These are phyloP conservation scores for Agelas oroides DNA, from an alignment of 37 sponge, comb jelly and placozoan genomes.

Conservation along the genomic window DNA sequence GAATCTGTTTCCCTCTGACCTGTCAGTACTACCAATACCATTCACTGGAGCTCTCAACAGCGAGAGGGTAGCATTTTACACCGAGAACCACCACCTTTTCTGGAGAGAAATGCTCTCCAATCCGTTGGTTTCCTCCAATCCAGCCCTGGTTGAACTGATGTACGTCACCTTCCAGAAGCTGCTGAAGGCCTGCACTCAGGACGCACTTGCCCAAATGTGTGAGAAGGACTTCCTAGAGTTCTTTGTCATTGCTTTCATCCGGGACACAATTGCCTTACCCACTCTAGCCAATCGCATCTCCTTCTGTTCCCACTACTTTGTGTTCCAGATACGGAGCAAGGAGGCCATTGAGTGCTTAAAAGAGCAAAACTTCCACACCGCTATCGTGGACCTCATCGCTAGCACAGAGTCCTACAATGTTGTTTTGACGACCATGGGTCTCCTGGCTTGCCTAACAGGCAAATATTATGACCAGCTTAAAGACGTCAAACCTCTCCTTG, in stretches of 20 bases:
- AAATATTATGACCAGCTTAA: conserved; percentile 45
- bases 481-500: conserved; percentile 35
- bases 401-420: not conserved
- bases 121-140: conserved; percentile 14
- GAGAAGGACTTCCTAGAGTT: conserved; percentile 42
- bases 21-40: not conserved
- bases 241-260: conserved; percentile 25
- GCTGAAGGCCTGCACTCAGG: conserved; percentile 2
- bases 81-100: conserved; percentile 46
- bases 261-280: conserved; percentile 27
- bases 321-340: conserved; percentile 24
- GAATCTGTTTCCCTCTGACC: not conserved
- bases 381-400: conserved; percentile 26
- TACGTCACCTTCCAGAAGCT: conserved; percentile 46
- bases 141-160: conserved; percentile 24
- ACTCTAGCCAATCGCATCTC: conserved; percentile 2
- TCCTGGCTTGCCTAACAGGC: conserved; percentile 33
- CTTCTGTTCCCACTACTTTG: conserved; percentile 44
- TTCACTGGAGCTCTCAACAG: not conserved
- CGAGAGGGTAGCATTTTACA: not conserved
- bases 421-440: not conserved
- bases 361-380: conserved; percentile 29
- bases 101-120: conserved; percentile 48
- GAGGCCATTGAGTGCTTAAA: conserved; percentile 17
- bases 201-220: conserved; percentile 1